A percentile compares a stretch with the other conserved stretches of the same genome.
phyloP scores from a whole-genome alignment of 2,797 vertebrate genomes.

The Sebastiscus tertius region DNA sequence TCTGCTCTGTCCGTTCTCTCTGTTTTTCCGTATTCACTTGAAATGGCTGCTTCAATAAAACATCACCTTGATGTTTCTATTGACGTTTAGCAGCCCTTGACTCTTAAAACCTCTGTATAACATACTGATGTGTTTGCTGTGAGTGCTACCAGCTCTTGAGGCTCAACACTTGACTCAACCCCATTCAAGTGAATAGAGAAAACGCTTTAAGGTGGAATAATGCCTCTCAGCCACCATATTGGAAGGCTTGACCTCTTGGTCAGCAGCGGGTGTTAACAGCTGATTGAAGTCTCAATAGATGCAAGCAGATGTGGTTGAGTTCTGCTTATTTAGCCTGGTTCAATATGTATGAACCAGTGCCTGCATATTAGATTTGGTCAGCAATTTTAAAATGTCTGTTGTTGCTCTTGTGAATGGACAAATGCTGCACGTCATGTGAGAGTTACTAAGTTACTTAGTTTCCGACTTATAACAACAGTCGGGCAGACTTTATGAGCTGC shows the following conservation, averaged over 20 bases:
- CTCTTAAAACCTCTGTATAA: constrained; percentile 44
- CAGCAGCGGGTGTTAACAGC: neutral
- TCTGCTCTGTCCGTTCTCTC: neutral
- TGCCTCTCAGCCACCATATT: constrained; percentile 28
- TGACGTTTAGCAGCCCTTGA: constrained; percentile 22
- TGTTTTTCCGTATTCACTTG: constrained; percentile 22
- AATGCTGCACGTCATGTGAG: neutral
- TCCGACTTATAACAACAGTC: neutral
- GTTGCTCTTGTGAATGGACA: neutral
- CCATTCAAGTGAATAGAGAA: constrained; percentile 40
- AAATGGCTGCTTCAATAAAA: constrained; percentile 45
- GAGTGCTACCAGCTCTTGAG: constrained; percentile 42
- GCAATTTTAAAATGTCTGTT: neutral
- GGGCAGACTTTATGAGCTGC: neutral
- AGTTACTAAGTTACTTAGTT: neutral
- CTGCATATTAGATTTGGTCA: neutral
- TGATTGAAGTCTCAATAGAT: neutral
- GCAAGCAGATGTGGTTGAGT: neutral
- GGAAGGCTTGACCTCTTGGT: constrained; percentile 37
- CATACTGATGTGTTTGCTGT: constrained; percentile 32
- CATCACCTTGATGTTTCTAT: constrained; percentile 40
- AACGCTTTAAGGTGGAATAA: constrained; percentile 29
- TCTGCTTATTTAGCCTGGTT: neutral
- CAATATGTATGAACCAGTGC: accelerated
- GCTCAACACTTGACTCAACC: constrained; percentile 20